These are phyloP conservation scores for Burhinus oedicnemus DNA, from an alignment of 2,113 vertebrate species.

Conservation along the genomic window DNA sequence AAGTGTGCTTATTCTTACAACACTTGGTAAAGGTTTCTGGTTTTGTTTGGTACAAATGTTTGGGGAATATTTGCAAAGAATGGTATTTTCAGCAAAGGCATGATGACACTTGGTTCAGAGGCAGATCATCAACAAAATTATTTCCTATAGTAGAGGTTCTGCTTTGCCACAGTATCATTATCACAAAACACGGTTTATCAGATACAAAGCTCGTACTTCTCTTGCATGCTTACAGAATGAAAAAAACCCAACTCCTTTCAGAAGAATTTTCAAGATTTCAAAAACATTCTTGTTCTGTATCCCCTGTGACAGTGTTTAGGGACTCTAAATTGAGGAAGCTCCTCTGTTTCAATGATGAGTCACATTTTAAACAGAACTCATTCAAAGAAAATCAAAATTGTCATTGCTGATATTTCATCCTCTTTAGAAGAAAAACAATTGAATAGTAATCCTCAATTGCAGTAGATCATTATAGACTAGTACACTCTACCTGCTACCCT, in stretches of 20 bases:
- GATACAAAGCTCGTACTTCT: background rate
- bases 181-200: background rate
- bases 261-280: background rate
- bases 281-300: background rate
- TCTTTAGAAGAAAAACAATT: background rate
- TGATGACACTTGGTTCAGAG: background rate
- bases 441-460: background rate
- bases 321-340: background rate
- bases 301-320: background rate
- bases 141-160: background rate
- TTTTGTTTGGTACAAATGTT: background rate
- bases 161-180: background rate
- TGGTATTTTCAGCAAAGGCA: background rate
- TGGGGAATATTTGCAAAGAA: background rate
- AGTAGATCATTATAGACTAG: background rate
- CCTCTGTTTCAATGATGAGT: background rate
- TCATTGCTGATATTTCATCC: background rate
- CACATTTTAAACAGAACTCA: background rate
- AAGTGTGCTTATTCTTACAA: background rate
- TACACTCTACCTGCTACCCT: background rate
- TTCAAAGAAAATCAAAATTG: background rate
- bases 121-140: background rate
- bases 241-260: background rate
- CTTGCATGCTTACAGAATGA: background rate
- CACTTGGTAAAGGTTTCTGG: accelerated